Percentiles rank a stretch among this genome's conserved stretches.
Conservation (phyloP, 2,113 vertebrate species). For the Chitala chitala region DNA sequence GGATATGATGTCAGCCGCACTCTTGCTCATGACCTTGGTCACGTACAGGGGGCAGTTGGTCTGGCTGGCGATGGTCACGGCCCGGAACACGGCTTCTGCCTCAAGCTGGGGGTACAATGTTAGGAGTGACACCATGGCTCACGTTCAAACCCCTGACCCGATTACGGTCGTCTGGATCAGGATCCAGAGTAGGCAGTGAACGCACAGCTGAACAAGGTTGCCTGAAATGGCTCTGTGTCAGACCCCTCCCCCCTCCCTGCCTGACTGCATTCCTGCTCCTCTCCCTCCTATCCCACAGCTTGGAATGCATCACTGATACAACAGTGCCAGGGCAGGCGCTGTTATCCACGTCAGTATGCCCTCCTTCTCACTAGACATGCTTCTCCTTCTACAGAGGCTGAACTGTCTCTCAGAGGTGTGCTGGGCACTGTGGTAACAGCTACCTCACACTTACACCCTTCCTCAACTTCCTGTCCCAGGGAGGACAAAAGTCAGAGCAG, state of each 20-base stretch:
- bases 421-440: not conserved
- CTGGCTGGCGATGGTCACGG: conserved; percentile 93
- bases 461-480: not conserved
- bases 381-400: not conserved
- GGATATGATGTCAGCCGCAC: conserved; percentile 92
- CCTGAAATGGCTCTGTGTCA: not conserved
- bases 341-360: not conserved
- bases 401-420: not conserved
- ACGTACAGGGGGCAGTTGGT: conserved; percentile 97
- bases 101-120: conserved; percentile 71
- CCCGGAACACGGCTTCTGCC: conserved; percentile 92
- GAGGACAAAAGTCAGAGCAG: not conserved
- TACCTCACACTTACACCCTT: not conserved
- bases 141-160: not conserved
- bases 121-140: not conserved
- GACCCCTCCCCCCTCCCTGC: not conserved
- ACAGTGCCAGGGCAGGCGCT: not conserved
- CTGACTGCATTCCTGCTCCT: not conserved
- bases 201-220: not conserved
- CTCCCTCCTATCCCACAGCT: not conserved
- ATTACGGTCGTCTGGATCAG: too few species aligned
- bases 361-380: not conserved
- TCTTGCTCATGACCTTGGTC: conserved; percentile 98
- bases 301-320: not conserved
- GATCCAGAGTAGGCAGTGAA: too few species aligned